Evolutionary conservation across 2,797 vertebrate genomes (phyloP).

Genomic region (Chaenodraco wilsoni): DNA sequence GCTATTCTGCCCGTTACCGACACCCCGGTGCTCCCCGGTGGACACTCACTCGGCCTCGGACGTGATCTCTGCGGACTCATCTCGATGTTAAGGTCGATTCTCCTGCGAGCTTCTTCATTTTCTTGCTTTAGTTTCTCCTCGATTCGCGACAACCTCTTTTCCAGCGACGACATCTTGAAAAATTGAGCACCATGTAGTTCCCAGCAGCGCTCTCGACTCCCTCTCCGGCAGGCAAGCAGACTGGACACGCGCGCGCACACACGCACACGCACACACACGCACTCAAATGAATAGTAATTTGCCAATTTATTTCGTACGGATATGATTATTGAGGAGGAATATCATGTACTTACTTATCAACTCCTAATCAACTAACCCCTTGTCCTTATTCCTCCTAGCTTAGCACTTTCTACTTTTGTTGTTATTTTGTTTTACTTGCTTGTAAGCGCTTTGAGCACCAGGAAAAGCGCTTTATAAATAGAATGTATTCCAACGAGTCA

Average conservation of each 20-base stretch:
- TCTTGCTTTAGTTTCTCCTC: conserved; percentile 96
- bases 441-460: too few species aligned
- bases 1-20: conserved; percentile 55
- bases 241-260: conserved; percentile 5
- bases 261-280: conserved; percentile 21
- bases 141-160: conserved; percentile 96
- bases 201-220: conserved; percentile 71
- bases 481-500: not conserved
- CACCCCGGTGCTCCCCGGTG: conserved; percentile 33
- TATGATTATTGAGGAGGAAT: not conserved
- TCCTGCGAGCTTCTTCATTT: conserved; percentile 91
- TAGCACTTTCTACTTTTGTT: too few species aligned
- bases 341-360: too few species aligned
- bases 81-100: conserved; percentile 93
- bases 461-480: too few species aligned
- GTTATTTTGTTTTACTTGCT: too few species aligned
- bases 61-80: conserved; percentile 92
- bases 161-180: conserved; percentile 95
- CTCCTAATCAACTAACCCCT: too few species aligned
- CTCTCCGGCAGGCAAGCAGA: conserved; percentile 66
- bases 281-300: not conserved
- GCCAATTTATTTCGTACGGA: not conserved
- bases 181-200: conserved; percentile 83
- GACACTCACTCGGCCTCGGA: conserved; percentile 88
- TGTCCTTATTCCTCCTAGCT: too few species aligned